These are phyloP conservation scores for Agapostemon virescens DNA, from an alignment of 2,888 invertebrate genomes.

Conservation along the genomic window DNA sequence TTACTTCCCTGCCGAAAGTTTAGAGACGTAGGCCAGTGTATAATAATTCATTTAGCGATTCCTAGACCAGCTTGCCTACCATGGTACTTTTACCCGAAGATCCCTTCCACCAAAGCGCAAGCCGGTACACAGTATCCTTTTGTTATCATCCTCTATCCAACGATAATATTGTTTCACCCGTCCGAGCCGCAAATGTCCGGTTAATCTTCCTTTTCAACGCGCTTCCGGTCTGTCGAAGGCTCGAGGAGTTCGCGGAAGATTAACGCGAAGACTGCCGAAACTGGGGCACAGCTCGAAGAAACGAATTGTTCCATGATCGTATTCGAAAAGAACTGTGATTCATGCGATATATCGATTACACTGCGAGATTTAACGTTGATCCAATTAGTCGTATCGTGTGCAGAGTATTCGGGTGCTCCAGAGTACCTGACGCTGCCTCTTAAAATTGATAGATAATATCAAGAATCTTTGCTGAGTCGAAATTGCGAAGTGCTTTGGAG, in stretches of 20 bases:
- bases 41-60: slow-evolving; percentile 24
- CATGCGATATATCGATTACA: not conserved
- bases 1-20: slow-evolving; percentile 11
- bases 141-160: slow-evolving; percentile 28
- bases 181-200: slow-evolving; percentile 22
- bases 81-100: slow-evolving; percentile 11
- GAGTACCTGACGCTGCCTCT: no score
- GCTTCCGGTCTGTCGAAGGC: slow-evolving; percentile 20
- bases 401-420: no score
- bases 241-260: slow-evolving; percentile 34
- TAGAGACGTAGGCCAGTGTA: slow-evolving; percentile 35
- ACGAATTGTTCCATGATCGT: slow-evolving; percentile 3
- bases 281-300: not conserved
- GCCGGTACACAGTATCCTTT: not conserved
- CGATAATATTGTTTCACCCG: slow-evolving; percentile 49
- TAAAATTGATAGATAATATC: no score
- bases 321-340: not conserved
- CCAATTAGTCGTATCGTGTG: no score
- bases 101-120: not conserved
- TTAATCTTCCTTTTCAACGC: slow-evolving; percentile 49
- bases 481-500: no score
- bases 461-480: no score
- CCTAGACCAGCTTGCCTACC: not conserved
- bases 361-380: not conserved
- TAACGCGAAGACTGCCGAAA: slow-evolving; percentile 27